Evolutionary conservation across 1,140 invertebrate genomes (phyloP), one percentile per base, ranked within the genome.

Genomic region (Antheraea mylitta): DNA sequence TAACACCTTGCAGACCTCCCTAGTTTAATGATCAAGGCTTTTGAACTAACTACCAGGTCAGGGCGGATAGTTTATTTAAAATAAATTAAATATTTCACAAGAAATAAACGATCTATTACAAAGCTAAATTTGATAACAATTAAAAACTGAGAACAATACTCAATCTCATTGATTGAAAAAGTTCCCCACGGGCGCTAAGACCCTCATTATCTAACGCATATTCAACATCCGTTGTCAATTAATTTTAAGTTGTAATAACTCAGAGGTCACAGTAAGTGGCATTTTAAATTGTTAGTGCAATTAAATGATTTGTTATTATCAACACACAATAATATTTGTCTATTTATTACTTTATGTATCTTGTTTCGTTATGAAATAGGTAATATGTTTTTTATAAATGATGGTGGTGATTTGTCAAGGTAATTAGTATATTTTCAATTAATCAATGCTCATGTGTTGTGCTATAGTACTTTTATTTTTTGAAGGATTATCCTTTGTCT

Each of bases 21-120:
- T 53, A 5, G 45, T 53, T n/a, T 6, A 16, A 1, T 53, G 10
- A n/a, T 6, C 45, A 13, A 53, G 45, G 45, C 16, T 6, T 53
- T 53, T 53, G 11, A 53, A 53, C 45, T 53, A 53, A 53, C 45
- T n/a, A n/a, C 38, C 45, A 53, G 45, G 45, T 53, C 45, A 53
- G 45, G 45, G 45, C 16, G 16, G 45, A 53, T 6, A 53, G 45
- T 53, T 53, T 53, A 16, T 53, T 10, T 53, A 53, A 53, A 37
- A n/a, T 37, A 63, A 30, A 62, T 62, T 22, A 60, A 61, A 19
- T 36, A 63, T 63, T 63, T 8, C 19, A 4, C 30, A 63, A 63
- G 11, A 36, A 13, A 63, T 63, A 63, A 63, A 37, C 22, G 61
- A 60, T 63, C 61, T 37, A 63, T 63, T 63, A 63, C 37, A n/a